Evolutionary conservation across 2,888 invertebrate genomes (phyloP).

Genomic region (Ormia ochracea): DNA sequence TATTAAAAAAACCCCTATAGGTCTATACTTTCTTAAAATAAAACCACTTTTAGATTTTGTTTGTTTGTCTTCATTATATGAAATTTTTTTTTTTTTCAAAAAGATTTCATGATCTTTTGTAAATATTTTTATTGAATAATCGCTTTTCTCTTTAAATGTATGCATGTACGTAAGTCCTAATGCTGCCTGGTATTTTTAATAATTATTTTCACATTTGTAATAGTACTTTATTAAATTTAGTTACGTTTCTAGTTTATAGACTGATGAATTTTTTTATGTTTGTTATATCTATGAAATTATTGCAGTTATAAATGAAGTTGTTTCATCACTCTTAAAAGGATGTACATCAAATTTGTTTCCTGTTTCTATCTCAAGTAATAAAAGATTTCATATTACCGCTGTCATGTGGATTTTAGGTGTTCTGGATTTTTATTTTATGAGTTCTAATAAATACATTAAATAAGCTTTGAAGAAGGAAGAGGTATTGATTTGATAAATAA

Average conservation of each 20-base stretch:
- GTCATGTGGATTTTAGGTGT: slow-evolving; percentile 48
- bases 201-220: slow-evolving; percentile 31
- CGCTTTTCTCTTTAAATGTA: neutral
- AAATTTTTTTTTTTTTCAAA: slow-evolving; percentile 66
- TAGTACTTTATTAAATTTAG: slow-evolving; percentile 35
- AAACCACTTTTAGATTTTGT: slow-evolving; percentile 14
- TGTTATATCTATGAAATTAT: slow-evolving; percentile 30
- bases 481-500: neutral
- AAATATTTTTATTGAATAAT: slow-evolving; percentile 45
- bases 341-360: neutral
- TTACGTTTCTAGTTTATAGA: slow-evolving; percentile 19
- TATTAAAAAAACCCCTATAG: too few species aligned
- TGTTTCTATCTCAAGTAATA: slow-evolving; percentile 42
- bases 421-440: slow-evolving; percentile 63
- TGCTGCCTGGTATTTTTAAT: slow-evolving; percentile 48
- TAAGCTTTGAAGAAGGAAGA: slow-evolving; percentile 52
- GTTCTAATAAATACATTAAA: slow-evolving; percentile 71
- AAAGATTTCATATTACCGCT: slow-evolving; percentile 62
- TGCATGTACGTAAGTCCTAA: slow-evolving; percentile 29
- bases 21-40: too few species aligned
- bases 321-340: neutral
- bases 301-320: neutral
- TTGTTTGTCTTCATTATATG: slow-evolving; percentile 65
- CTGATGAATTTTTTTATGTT: slow-evolving; percentile 24
- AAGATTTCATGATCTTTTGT: slow-evolving; percentile 59